Percentiles rank a stretch among this genome's conserved stretches.
These are phyloP conservation scores for Tinea pellionella DNA, from an alignment of 2,888 invertebrate genomes.

Conservation along the genomic window DNA sequence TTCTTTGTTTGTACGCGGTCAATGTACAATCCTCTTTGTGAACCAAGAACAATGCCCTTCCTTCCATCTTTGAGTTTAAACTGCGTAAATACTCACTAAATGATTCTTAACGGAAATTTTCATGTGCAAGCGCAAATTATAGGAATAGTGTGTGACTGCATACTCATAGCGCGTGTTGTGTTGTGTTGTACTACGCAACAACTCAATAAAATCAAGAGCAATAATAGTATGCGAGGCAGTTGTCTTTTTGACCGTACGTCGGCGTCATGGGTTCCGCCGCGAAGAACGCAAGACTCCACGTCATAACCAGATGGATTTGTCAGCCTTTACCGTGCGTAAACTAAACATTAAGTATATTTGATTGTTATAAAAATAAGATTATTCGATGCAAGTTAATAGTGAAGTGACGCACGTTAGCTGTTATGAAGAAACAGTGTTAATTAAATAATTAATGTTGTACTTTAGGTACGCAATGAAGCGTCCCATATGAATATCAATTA, in stretches of 20 bases:
- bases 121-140: background rate
- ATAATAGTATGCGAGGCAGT: conserved; percentile 41
- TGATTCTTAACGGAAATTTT: background rate
- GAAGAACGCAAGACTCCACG: conserved; percentile 61
- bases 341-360: background rate
- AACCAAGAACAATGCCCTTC: background rate
- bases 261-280: conserved; percentile 60
- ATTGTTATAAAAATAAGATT: too few relatives aligned
- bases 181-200: conserved; percentile 24
- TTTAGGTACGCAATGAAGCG: background rate
- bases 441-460: background rate
- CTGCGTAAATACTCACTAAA: background rate
- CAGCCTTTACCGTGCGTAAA: conserved; percentile 51
- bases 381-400: background rate
- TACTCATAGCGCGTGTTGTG: background rate
- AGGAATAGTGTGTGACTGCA: background rate
- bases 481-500: background rate
- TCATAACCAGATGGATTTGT: conserved; percentile 57
- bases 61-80: background rate
- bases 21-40: background rate
- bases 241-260: conserved; percentile 16
- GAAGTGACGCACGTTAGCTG: background rate
- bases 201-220: conserved; percentile 55
- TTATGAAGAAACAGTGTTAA: background rate
- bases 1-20: background rate